These are phyloP conservation scores for Anguilla japonica DNA, from an alignment of 2,113 vertebrate genomes.

Conservation along the genomic window DNA sequence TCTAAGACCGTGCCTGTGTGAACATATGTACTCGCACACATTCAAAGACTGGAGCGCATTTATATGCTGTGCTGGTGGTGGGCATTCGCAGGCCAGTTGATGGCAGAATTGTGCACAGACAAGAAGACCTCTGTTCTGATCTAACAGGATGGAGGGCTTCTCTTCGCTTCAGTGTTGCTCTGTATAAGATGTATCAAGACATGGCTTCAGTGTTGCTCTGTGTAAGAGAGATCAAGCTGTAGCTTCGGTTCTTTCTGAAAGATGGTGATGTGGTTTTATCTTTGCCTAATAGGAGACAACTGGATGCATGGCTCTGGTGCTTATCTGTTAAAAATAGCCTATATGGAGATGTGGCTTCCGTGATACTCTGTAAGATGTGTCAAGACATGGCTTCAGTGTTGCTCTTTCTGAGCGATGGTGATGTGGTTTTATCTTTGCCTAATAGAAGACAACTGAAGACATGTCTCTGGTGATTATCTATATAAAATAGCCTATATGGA, in stretches of 20 bases:
- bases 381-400: not conserved
- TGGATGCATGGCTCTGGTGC: not conserved
- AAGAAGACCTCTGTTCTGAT: constrained; percentile 76
- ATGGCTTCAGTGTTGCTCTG: not conserved
- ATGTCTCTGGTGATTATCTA: not conserved
- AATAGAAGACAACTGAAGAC: not conserved
- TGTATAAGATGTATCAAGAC: constrained; percentile 16
- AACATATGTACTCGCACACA: constrained; percentile 41
- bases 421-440: not conserved
- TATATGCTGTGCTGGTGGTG: constrained; percentile 67
- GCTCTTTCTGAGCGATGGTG: constrained; percentile 53
- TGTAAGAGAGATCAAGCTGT: not conserved
- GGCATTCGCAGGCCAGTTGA: constrained; percentile 63
- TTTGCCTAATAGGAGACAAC: not conserved
- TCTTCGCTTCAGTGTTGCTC: not conserved
- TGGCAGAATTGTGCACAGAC: constrained; percentile 72
- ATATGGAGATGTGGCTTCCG: not conserved
- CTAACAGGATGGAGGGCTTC: constrained; percentile 38
- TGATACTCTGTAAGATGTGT: not conserved
- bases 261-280: constrained; percentile 39
- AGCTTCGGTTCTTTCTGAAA: constrained; percentile 51
- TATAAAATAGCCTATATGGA: not conserved
- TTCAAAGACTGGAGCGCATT: constrained; percentile 71
- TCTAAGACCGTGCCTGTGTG: constrained; percentile 53
- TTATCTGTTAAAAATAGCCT: not conserved